Conservation (phyloP, 2,113 vertebrate species). For the Pteropus alecto region DNA sequence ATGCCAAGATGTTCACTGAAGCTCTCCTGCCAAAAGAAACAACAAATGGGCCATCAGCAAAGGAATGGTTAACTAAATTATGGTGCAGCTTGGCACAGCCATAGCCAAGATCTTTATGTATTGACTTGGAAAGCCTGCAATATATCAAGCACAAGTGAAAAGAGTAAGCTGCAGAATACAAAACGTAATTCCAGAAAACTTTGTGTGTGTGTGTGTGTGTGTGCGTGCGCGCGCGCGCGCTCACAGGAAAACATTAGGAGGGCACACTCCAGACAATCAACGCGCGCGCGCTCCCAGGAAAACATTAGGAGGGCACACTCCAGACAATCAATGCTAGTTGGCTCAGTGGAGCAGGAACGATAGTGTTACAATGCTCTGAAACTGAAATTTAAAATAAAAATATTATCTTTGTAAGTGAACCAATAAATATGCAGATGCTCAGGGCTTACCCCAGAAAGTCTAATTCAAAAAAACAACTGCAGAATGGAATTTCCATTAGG, state of each 20-base stretch:
- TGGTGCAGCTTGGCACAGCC: neutral
- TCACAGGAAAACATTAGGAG: neutral
- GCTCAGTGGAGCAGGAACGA: neutral
- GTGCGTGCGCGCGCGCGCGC: fast-evolving
- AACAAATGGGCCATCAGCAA: neutral
- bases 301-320: neutral
- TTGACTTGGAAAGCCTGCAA: neutral
- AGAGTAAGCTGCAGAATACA: neutral
- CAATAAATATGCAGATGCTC: neutral
- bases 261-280: neutral
- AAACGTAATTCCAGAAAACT: slow-evolving; percentile 25
- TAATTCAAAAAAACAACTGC: neutral
- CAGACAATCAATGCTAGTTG: neutral
- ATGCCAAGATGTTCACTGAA: neutral
- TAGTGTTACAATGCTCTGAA: slow-evolving; percentile 13
- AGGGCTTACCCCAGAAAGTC: neutral
- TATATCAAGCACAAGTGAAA: neutral
- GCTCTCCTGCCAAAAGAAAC: slow-evolving; percentile 9
- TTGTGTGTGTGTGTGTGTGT: too few species aligned
- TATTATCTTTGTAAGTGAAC: neutral
- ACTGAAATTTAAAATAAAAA: neutral
- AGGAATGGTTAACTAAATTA: neutral
- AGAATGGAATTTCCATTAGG: neutral
- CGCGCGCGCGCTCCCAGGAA: neutral
- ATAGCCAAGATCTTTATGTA: neutral